phyloP scores from a whole-genome alignment of 2,888 invertebrate genomes.

The Macroteleia sp. region DNA sequence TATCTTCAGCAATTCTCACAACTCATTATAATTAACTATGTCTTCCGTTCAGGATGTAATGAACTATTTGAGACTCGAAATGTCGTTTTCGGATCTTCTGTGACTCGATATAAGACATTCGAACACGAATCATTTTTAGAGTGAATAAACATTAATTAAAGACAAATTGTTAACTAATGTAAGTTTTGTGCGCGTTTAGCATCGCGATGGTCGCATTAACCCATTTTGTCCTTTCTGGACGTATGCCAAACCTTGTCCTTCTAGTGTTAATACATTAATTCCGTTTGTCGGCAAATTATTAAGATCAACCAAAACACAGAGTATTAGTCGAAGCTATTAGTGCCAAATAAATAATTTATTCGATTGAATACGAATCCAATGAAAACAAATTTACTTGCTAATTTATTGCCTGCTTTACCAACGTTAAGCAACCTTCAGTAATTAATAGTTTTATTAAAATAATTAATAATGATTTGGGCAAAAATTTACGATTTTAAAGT shows the following conservation, averaged over 20 bases:
- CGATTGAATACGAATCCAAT: neutral
- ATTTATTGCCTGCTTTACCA: slow-evolving; percentile 5
- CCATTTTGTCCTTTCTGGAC: slow-evolving; percentile 35
- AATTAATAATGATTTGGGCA: too few relatives aligned
- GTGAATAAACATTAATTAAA: too few relatives aligned
- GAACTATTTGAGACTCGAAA: too few relatives aligned
- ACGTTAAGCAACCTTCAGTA: neutral
- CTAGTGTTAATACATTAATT: slow-evolving; percentile 33
- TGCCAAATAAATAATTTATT: slow-evolving; percentile 23
- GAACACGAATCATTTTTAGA: too few relatives aligned
- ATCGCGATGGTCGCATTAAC: slow-evolving; percentile 29
- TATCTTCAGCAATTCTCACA: too few relatives aligned
- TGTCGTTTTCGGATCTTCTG: too few relatives aligned
- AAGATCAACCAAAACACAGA: slow-evolving; percentile 18
- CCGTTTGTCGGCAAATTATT: slow-evolving; percentile 28
- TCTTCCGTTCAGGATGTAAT: too few relatives aligned
- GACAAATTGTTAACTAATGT: too few relatives aligned
- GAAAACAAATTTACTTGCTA: neutral
- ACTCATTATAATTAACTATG: too few relatives aligned
- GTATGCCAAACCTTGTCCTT: slow-evolving; percentile 33
- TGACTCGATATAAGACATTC: too few relatives aligned
- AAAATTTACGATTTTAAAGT: too few relatives aligned
- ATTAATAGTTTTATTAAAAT: neutral
- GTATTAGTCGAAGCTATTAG: neutral
- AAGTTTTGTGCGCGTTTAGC: too few relatives aligned